These are phyloP conservation scores for Holacanthella duospinosa DNA, from an alignment of 2,888 invertebrate species.

Conservation along the genomic window DNA sequence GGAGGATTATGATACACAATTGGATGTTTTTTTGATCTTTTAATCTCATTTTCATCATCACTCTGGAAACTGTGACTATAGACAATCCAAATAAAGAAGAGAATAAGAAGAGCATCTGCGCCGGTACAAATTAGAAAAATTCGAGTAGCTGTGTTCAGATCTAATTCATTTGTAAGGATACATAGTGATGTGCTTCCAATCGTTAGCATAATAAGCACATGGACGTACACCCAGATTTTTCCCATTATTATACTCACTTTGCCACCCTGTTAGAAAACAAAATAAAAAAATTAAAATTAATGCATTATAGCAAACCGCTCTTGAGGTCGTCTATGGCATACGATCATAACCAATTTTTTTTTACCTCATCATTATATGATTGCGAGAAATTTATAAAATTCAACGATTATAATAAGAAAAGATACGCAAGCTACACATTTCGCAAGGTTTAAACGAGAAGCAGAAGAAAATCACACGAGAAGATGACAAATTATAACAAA, in stretches of 20 bases:
- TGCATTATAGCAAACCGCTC: neutral
- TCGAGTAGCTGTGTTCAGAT: conserved; percentile 28
- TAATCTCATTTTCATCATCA: neutral
- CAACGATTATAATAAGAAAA: no score
- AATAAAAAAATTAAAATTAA: neutral
- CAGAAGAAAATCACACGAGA: no score
- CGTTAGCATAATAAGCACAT: conserved; percentile 32
- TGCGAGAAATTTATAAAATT: no score
- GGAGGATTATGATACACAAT: neutral
- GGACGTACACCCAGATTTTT: conserved; percentile 33
- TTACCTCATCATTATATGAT: no score
- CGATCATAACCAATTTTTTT: no score
- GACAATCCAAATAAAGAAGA: conserved; percentile 1
- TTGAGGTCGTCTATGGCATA: no score
- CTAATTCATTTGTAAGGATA: conserved; percentile 34
- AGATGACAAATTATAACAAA: no score
- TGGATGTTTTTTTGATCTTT: neutral
- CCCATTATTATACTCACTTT: conserved; percentile 21
- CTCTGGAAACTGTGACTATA: neutral
- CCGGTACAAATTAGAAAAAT: conserved; percentile 30
- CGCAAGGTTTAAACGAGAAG: no score
- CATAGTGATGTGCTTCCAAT: conserved; percentile 32
- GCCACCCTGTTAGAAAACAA: conserved; percentile 19
- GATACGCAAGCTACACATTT: no score
- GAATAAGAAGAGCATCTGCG: conserved; percentile 9